A percentile compares a stretch with the other conserved stretches of the same genome.
Evolutionary conservation across 2,113 vertebrate genomes (phyloP).

Genomic region (Nipponia nippon): DNA sequence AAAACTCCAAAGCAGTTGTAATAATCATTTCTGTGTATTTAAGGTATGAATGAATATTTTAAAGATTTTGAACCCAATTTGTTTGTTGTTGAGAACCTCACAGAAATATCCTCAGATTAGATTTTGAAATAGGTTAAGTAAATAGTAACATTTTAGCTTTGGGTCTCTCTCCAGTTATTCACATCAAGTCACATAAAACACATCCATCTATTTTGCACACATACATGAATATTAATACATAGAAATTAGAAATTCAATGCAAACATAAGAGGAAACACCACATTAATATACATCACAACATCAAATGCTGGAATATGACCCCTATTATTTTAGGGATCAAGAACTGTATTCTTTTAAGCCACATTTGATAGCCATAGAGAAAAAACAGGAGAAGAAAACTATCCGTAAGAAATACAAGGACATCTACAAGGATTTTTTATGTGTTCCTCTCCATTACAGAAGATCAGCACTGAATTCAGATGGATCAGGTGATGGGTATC

Average conservation of each 20-base stretch:
- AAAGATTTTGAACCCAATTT: not conserved
- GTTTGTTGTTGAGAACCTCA: not conserved
- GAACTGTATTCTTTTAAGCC: not conserved
- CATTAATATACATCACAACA: constrained; percentile 27
- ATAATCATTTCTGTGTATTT: not conserved
- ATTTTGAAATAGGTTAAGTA: not conserved
- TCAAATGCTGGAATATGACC: not conserved
- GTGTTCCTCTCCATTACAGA: not conserved
- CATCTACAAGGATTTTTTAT: not conserved
- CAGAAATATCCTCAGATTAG: not conserved
- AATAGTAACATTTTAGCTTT: not conserved
- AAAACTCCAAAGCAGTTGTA: not conserved
- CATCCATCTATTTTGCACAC: constrained; percentile 1
- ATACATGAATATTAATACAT: not conserved
- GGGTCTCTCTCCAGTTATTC: not conserved
- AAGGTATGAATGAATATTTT: not conserved
- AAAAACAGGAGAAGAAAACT: not conserved
- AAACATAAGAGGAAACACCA: constrained; percentile 5
- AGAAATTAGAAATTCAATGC: constrained; percentile 45
- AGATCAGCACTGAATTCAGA: not conserved
- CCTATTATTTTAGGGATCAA: constrained; percentile 22
- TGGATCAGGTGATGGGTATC: not conserved
- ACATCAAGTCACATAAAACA: constrained; percentile 2
- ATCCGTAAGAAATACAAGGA: not conserved
- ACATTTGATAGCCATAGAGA: not conserved